Base-by-base conservation (phyloP, 2,113 vertebrate genomes). In the Pyxicephalus adspersus region DNA sequence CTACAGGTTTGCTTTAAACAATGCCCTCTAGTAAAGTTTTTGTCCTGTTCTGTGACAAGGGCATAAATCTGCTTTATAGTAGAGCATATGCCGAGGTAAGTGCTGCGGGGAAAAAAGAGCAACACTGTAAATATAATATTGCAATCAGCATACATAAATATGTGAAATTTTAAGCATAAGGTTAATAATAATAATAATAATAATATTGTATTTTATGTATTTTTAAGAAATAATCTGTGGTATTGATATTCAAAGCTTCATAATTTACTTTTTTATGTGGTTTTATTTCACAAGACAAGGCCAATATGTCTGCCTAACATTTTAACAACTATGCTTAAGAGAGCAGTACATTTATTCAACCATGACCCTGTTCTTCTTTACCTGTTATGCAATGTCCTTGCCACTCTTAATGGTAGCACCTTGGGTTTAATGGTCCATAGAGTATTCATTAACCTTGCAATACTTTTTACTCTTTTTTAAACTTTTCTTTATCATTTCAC, bases 361-460 rank as follows among this genome's bases (percentile, higher is more conserved):
- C 63, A 77, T 77, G 19, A 64, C 61, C 61, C 45, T 77, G n/a
- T n/a, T 52, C 26, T 28, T 28, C 64, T 65, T 52, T 77, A 65
- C 61, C 50, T 64, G 23, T 65, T 34, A 77, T 54, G n/a, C 51
- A 22, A 29, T 51, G 76, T 77, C 76, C 76, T 77, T 77, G 63
- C 7, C 22, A 77, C 50, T 52, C 28, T 25, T 65, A 66, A 77
- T 65, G 61, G 60, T 64, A 51, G 23, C 28, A 73, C 58, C 34
- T 63, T 54, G 55, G 15, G 76, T 55, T 54, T 65, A 77, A 77
- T 77, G 38, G 76, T 2, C 63, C 64, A 34, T 77, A 31, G 50
- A 18, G n/a, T 77, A 20, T 66, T 77, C 63, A 77, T 77, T 77
- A 77, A 77, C 76, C 76, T 77, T 77, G 76, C 18, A 66, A 50